Evolutionary conservation across 2,797 vertebrate genomes (phyloP).

Genomic region (Siniperca undulata): DNA sequence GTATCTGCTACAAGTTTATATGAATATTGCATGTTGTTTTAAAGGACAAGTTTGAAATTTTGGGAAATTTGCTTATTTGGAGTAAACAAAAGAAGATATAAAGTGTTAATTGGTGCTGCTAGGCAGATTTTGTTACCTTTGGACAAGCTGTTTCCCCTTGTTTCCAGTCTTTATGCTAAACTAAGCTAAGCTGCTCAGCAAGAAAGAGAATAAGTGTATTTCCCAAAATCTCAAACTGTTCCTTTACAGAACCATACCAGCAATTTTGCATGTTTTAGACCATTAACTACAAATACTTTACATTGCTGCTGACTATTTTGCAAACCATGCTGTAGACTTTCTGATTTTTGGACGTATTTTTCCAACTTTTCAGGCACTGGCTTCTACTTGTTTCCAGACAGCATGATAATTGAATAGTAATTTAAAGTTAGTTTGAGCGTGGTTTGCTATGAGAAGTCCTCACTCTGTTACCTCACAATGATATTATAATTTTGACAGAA

Average conservation of each 20-base stretch:
- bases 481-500: background rate
- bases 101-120: background rate
- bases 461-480: background rate
- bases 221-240: background rate
- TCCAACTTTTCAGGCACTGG: too few relatives aligned
- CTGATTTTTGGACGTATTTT: background rate
- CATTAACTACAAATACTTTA: background rate
- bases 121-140: background rate
- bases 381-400: background rate
- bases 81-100: background rate
- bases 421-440: background rate
- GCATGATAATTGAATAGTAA: background rate
- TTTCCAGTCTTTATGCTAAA: conserved; percentile 10
- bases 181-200: background rate
- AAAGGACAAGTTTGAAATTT: background rate
- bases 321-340: conserved; percentile 6
- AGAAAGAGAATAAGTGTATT: background rate
- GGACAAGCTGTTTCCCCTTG: background rate
- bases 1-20: background rate
- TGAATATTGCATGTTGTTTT: background rate
- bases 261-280: background rate
- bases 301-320: background rate
- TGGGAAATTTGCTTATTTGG: background rate
- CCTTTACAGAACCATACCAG: background rate
- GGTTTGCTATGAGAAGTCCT: background rate